Conservation (phyloP, 2,797 vertebrate genomes). For the Sphenodon punctatus region DNA sequence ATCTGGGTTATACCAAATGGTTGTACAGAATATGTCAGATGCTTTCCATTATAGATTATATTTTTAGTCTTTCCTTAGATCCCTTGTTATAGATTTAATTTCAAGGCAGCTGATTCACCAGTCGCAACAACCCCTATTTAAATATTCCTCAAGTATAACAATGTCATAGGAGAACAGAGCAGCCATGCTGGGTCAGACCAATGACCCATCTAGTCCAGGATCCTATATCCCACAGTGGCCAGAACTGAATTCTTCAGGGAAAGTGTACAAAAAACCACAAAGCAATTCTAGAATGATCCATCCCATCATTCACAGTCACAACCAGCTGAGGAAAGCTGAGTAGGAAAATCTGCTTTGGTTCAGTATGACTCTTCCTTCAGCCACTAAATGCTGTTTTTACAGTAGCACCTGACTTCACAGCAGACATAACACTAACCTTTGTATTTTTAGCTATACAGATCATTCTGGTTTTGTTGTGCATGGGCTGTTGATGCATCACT, state of each 20-base stretch:
- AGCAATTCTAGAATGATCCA: too few relatives aligned
- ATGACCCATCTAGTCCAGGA: too few relatives aligned
- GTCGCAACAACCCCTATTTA: conserved; percentile 42
- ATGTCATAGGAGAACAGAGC: conserved; percentile 14
- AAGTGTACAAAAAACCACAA: too few relatives aligned
- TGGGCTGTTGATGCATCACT: conserved; percentile 3
- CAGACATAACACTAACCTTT: conserved; percentile 13
- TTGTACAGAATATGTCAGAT: conserved; percentile 56
- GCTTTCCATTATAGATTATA: conserved; percentile 62
- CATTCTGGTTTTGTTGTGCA: not conserved
- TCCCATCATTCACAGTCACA: too few relatives aligned
- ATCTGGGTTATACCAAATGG: conserved; percentile 58
- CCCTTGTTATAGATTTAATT: conserved; percentile 28
- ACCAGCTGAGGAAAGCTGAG: conserved; percentile 27
- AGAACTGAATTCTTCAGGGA: too few relatives aligned
- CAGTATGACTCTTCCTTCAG: conserved; percentile 6
- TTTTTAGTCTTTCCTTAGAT: conserved; percentile 46
- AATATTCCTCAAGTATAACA: conserved; percentile 43
- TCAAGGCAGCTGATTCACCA: conserved; percentile 48
- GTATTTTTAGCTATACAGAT: conserved; percentile 5
- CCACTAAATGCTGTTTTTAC: conserved; percentile 4
- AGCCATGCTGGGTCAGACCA: too few relatives aligned
- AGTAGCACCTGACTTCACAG: conserved; percentile 29
- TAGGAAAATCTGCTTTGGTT: conserved; percentile 23
- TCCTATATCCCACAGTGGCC: too few relatives aligned